Evolutionary conservation across 2,888 invertebrate genomes (phyloP).

Genomic region (Sisyra terminalis): DNA sequence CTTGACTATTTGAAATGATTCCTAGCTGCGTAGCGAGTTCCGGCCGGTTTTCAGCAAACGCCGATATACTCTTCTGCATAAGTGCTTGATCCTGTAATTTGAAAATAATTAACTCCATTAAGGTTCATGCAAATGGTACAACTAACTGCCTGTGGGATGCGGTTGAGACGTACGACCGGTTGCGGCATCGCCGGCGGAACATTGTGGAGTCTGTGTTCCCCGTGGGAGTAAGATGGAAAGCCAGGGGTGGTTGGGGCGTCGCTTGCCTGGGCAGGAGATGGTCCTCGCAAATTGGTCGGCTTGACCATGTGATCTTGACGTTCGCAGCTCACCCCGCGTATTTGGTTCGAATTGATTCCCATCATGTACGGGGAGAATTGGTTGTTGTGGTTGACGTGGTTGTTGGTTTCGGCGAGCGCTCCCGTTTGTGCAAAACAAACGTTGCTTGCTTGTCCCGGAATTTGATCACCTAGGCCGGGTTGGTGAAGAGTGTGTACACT

Average conservation of each 20-base stretch:
- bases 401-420: slow-evolving; percentile 2
- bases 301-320: slow-evolving; percentile 5
- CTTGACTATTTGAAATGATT: slow-evolving; percentile 20
- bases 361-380: background rate
- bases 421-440: background rate
- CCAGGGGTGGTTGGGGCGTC: slow-evolving; percentile 30
- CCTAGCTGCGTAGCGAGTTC: slow-evolving; percentile 40
- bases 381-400: background rate
- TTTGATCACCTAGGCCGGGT: slow-evolving; percentile 12
- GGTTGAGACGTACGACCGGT: slow-evolving; percentile 42
- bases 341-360: background rate
- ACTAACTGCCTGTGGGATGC: slow-evolving; percentile 32
- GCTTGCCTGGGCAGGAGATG: slow-evolving; percentile 45
- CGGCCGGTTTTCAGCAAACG: slow-evolving; percentile 44
- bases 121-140: background rate
- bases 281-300: slow-evolving; percentile 22
- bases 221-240: slow-evolving; percentile 29
- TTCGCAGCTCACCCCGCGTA: background rate
- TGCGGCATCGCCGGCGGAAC: slow-evolving; percentile 25
- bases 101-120: slow-evolving; percentile 12
- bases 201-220: slow-evolving; percentile 16
- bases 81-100: slow-evolving; percentile 34
- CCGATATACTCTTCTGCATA: slow-evolving; percentile 45
- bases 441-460: background rate
- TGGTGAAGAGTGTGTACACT: background rate